Base-by-base conservation (phyloP, 1,140 invertebrate genomes). In the Saxidomus purpurata region DNA sequence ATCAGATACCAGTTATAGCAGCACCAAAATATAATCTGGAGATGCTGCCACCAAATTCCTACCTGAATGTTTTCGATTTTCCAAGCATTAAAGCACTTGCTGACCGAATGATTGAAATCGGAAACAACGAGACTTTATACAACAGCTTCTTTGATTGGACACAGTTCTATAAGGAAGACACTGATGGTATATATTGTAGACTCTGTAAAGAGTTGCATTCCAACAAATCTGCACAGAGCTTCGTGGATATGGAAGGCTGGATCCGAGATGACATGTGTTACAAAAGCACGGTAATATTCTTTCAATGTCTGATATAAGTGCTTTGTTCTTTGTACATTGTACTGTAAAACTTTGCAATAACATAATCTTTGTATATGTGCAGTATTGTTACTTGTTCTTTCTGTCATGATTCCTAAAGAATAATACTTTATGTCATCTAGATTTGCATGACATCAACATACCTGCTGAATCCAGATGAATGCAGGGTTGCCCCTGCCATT, bases 41-140 rank as follows among this genome's bases (percentile, higher is more conserved):
- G 40, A 11, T 83, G 22, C 22, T 89, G 13, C 69, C 81, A 2
- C 79, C 69, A n/a, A 82, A 89, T 52, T 89, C 87, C 40, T 89
- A 89, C 36, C 40, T 89, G 8, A 89, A 89, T 83, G 80, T 89
- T 0, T 89, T 89, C 83, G 87, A 89, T 77, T 89, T 89, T 63
- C 79, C 87, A 31, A 61, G 40, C 28, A 83, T 89, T 61, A 84
- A 89, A 63, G 63, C 77, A 11, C 31, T 84, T 31, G 87, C 80
- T 34, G 71, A 84, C 0, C 36, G 67, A 47, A 89, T 89, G 81
- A 77, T 61, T 40, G 87, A 89, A 36, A 84, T 89, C 9, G 79
- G 47, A 15, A 61, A 76, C 9, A 89, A 89, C 47, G 87, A 71
- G 34, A 61, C 79, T 17, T 47, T 89, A 34, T 89, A 36, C 40